phyloP scores from a whole-genome alignment of 2,888 invertebrate species.

The Serrognathus titanus region DNA sequence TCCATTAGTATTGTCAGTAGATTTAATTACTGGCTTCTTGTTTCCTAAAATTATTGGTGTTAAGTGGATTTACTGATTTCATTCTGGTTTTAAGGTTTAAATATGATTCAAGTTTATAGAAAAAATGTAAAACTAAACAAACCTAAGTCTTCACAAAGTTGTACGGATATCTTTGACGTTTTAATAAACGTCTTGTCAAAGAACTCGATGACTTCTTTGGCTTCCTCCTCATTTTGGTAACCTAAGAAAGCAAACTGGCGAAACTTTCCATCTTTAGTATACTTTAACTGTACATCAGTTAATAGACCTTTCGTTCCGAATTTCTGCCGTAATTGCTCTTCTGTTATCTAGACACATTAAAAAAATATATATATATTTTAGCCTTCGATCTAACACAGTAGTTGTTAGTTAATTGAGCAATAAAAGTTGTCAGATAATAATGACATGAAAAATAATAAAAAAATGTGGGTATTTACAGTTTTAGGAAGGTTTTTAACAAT shows the following conservation, averaged over 20 bases:
- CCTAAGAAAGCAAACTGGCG: constrained; percentile 93
- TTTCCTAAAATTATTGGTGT: constrained; percentile 66
- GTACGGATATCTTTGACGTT: constrained; percentile 76
- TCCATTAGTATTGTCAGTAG: constrained; percentile 34
- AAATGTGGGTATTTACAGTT: too few species aligned
- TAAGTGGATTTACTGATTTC: constrained; percentile 60
- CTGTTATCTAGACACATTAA: constrained; percentile 64
- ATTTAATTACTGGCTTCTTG: constrained; percentile 47
- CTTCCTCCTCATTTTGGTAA: constrained; percentile 77
- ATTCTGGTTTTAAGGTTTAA: constrained; percentile 59
- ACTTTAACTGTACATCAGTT: constrained; percentile 92
- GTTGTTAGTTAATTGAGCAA: too few species aligned
- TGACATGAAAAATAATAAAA: too few species aligned
- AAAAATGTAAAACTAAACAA: constrained; percentile 11
- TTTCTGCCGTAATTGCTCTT: constrained; percentile 68
- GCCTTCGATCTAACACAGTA: too few species aligned
- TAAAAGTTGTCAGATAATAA: too few species aligned
- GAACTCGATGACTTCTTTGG: constrained; percentile 69
- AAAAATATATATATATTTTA: constrained; percentile 30
- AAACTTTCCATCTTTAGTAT: constrained; percentile 86
- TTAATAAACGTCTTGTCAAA: constrained; percentile 84
- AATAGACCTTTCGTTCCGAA: constrained; percentile 81
- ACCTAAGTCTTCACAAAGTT: constrained; percentile 67
- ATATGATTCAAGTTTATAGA: constrained; percentile 22
- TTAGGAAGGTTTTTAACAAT: constrained; percentile 90